These are phyloP conservation scores for Burhinus oedicnemus DNA, from an alignment of 2,113 vertebrate genomes.

Conservation along the genomic window DNA sequence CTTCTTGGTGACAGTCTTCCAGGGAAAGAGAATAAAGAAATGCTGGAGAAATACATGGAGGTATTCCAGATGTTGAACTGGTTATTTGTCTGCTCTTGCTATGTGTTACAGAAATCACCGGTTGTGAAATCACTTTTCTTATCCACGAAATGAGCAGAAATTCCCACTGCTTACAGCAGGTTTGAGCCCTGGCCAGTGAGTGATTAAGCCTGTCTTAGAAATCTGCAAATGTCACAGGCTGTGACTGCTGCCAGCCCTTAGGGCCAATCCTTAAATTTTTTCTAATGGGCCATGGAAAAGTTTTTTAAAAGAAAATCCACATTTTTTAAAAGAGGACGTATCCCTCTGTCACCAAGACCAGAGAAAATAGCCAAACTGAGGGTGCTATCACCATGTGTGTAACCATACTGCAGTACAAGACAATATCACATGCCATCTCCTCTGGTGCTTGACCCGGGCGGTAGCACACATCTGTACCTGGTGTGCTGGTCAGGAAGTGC, in stretches of 20 bases:
- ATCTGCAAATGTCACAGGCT: neutral
- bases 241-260: neutral
- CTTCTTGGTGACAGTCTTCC: neutral
- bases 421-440: rapidly evolving
- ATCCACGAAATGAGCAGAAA: neutral
- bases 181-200: neutral
- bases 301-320: neutral
- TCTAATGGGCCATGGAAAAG: neutral
- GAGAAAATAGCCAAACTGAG: neutral
- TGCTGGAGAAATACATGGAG: neutral
- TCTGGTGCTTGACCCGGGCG: neutral
- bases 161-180: neutral
- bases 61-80: neutral
- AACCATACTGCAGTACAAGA: neutral
- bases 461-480: neutral
- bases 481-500: neutral
- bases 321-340: neutral
- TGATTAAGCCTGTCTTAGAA: neutral
- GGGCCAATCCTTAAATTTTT: neutral
- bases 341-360: neutral
- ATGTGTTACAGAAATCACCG: neutral
- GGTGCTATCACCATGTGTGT: neutral
- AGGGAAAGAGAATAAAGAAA: neutral
- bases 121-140: neutral
- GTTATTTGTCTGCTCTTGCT: neutral